Conservation (phyloP, 2,797 vertebrate genomes). For the Bradypus variegatus region DNA sequence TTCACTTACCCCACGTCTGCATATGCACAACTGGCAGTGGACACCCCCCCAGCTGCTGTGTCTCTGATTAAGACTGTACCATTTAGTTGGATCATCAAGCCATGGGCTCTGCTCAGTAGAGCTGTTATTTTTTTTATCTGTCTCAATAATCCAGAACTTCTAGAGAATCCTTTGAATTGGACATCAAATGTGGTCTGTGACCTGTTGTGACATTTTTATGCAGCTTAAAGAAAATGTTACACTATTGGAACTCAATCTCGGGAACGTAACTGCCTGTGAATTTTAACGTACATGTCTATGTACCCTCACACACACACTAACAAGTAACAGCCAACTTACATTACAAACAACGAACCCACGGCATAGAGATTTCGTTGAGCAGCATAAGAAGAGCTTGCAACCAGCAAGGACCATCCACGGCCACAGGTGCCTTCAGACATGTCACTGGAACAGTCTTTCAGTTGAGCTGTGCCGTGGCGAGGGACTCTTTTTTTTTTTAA, state of each 20-base stretch:
- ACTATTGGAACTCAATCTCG: not conserved
- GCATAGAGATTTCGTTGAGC: not conserved
- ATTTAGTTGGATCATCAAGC: not conserved
- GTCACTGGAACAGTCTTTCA: not conserved
- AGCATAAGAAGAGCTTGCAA: accelerated
- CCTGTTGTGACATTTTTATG: not conserved
- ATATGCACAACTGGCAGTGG: not conserved
- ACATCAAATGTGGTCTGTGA: not conserved
- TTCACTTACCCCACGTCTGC: not conserved
- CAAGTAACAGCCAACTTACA: not conserved
- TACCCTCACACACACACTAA: not conserved
- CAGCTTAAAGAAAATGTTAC: not conserved
- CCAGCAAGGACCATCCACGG: not conserved
- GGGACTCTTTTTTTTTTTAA: not conserved
- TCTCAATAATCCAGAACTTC: not conserved
- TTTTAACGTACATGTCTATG: not conserved
- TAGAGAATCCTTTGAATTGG: not conserved
- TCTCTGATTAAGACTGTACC: not conserved
- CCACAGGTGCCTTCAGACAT: not conserved
- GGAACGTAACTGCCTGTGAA: not conserved
- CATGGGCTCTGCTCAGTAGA: not conserved
- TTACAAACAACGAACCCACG: not conserved
- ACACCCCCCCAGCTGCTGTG: not conserved
- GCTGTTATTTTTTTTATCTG: constrained; percentile 6
- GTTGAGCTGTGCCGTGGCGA: no score